Percentiles rank a stretch among this genome's conserved stretches.
Evolutionary conservation across 2,888 invertebrate species (phyloP).

Genomic region (Ethmia dodecea): DNA sequence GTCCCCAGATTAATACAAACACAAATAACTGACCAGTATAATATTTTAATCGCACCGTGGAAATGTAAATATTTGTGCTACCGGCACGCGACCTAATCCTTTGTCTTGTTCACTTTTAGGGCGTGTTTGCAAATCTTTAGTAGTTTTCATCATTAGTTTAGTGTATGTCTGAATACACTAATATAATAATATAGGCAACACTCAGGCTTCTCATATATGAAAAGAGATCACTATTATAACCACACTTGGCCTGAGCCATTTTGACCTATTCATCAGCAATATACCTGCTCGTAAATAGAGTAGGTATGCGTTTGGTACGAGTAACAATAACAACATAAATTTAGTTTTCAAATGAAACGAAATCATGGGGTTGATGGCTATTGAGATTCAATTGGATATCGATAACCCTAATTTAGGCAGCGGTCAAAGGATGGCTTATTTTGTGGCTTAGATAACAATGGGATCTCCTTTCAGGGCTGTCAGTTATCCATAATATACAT

Average conservation of each 20-base stretch:
- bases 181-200: too few relatives aligned
- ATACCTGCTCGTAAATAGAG: too few relatives aligned
- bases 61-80: constrained; percentile 44
- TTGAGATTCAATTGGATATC: constrained; percentile 50
- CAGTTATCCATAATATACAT: too few relatives aligned
- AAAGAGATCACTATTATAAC: too few relatives aligned
- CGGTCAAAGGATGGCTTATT: constrained; percentile 45
- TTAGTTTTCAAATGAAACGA: constrained; percentile 9
- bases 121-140: too few relatives aligned
- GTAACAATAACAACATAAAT: too few relatives aligned
- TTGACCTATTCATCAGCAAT: too few relatives aligned
- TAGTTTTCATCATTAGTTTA: too few relatives aligned
- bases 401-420: constrained; percentile 36
- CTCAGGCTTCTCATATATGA: too few relatives aligned
- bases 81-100: constrained; percentile 20
- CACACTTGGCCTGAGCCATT: too few relatives aligned
- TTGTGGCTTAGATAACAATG: constrained; percentile 57
- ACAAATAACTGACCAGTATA: constrained; percentile 46
- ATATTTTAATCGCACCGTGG: constrained; percentile 49
- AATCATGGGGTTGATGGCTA: constrained; percentile 7
- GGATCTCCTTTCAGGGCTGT: constrained; percentile 34
- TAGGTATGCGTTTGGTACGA: too few relatives aligned
- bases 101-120: constrained; percentile 5
- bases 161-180: too few relatives aligned
- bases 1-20: constrained; percentile 29